These are phyloP conservation scores for Macaca nemestrina DNA, from an alignment of 2,113 vertebrate species.

Conservation along the genomic window DNA sequence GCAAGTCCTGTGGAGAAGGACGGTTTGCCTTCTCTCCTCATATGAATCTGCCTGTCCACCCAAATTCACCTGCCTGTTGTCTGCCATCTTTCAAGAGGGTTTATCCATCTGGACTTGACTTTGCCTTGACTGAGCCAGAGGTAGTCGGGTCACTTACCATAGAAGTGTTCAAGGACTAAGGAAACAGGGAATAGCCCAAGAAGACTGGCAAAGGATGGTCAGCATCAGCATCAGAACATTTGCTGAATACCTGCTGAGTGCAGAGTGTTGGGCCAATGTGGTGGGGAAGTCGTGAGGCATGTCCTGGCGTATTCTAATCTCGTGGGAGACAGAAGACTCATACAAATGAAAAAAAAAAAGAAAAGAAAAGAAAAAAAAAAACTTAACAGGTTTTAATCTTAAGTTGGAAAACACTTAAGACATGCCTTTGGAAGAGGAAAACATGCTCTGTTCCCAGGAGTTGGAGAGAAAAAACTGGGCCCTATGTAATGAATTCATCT, in stretches of 20 bases:
- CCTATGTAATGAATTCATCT: background rate
- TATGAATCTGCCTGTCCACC: rapidly evolving
- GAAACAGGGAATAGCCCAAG: background rate
- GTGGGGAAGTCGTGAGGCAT: rapidly evolving
- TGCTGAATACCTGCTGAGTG: background rate
- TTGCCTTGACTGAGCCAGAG: background rate
- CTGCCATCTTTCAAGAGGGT: background rate
- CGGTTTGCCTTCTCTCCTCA: rapidly evolving
- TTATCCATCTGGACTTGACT: background rate
- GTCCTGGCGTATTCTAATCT: background rate
- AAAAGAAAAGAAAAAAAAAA: no score
- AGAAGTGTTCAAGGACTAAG: background rate
- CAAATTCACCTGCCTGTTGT: background rate
- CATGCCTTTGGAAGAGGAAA: background rate
- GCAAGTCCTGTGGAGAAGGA: background rate
- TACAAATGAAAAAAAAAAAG: rapidly evolving
- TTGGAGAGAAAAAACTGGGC: background rate
- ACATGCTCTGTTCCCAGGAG: background rate
- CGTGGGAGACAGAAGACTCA: background rate
- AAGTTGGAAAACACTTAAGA: background rate
- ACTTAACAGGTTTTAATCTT: no score
- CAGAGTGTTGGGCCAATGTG: rapidly evolving
- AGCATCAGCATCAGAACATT: background rate
- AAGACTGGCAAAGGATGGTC: background rate
- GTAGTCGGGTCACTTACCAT: background rate